Evolutionary conservation across 92 coral and sea anemone species (phyloP).

Genomic region (Pocillopora grandis): DNA sequence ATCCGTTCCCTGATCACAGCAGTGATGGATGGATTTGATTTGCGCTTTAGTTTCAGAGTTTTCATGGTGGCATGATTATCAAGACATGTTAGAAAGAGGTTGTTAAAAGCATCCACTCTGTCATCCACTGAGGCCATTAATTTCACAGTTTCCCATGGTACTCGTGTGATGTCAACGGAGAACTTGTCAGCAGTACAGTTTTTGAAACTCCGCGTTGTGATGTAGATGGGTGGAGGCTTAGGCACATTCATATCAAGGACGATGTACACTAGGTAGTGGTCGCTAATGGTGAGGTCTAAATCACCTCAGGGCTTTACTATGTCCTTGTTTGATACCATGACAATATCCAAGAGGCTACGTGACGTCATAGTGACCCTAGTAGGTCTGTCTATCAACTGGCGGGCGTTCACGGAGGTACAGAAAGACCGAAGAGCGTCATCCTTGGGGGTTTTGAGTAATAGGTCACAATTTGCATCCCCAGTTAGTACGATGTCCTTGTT

Average conservation of each 20-base stretch:
- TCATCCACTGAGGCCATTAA: not conserved
- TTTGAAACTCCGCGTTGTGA: not conserved
- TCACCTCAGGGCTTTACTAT: slow-evolving; percentile 41
- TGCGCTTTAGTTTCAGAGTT: slow-evolving; percentile 56
- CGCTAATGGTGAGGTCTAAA: slow-evolving; percentile 53
- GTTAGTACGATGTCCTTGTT: slow-evolving; percentile 52
- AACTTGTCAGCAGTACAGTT: slow-evolving; percentile 33
- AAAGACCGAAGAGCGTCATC: slow-evolving; percentile 45
- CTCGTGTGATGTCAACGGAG: slow-evolving; percentile 13
- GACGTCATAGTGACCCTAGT: not conserved
- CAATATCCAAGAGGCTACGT: no score
- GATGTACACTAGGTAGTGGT: slow-evolving; percentile 53
- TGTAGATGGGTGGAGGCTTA: slow-evolving; percentile 27
- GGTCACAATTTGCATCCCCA: slow-evolving; percentile 57
- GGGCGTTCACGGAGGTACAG: slow-evolving; percentile 44
- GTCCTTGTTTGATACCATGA: slow-evolving; percentile 7
- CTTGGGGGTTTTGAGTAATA: slow-evolving; percentile 38
- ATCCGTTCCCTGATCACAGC: slow-evolving; percentile 31
- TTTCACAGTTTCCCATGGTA: slow-evolving; percentile 54
- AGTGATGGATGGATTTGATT: slow-evolving; percentile 55
- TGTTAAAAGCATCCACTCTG: slow-evolving; percentile 32
- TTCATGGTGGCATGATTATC: slow-evolving; percentile 51
- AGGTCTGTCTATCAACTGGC: slow-evolving; percentile 42
- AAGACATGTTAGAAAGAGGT: slow-evolving; percentile 49
- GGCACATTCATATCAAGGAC: slow-evolving; percentile 51